phyloP scores from a whole-genome alignment of 2,888 invertebrate species.

The Lasioglossum zephyrum region DNA sequence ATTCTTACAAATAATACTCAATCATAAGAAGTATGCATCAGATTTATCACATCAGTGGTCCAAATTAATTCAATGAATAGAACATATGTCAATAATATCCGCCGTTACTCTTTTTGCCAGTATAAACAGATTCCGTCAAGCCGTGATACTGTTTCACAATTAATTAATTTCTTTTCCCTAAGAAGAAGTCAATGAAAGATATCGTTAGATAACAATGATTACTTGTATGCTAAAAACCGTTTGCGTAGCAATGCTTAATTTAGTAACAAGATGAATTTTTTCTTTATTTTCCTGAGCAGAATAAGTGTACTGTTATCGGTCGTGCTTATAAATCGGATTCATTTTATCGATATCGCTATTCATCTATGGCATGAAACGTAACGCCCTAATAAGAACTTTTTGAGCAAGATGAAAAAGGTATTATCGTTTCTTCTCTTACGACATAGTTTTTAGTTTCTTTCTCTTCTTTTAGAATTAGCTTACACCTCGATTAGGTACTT shows the following conservation, averaged over 20 bases:
- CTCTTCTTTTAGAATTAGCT: slow-evolving; percentile 35
- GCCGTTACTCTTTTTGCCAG: slow-evolving; percentile 31
- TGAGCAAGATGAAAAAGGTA: slow-evolving; percentile 32
- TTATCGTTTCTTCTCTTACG: slow-evolving; percentile 22
- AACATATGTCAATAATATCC: slow-evolving; percentile 44
- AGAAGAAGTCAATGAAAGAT: background rate
- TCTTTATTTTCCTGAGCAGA: slow-evolving; percentile 27
- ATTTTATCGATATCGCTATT: slow-evolving; percentile 13
- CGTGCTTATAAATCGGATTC: slow-evolving; percentile 31
- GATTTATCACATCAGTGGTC: slow-evolving; percentile 56
- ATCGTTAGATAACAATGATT: slow-evolving; percentile 8
- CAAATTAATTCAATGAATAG: slow-evolving; percentile 62
- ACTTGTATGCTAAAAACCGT: slow-evolving; percentile 12
- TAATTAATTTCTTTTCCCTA: background rate
- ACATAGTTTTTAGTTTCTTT: slow-evolving; percentile 31
- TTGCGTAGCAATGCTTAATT: slow-evolving; percentile 1
- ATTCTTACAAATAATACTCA: slow-evolving; percentile 46
- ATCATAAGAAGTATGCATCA: slow-evolving; percentile 47
- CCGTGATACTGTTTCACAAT: background rate
- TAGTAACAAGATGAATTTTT: slow-evolving; percentile 26
- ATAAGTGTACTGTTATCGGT: slow-evolving; percentile 29
- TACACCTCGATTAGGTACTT: slow-evolving; percentile 38
- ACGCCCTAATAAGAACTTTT: slow-evolving; percentile 21
- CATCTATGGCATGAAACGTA: slow-evolving; percentile 29
- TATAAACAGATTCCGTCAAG: slow-evolving; percentile 26